Base-by-base conservation (phyloP, 2,888 invertebrate species). In the Hypercompe scribonia region DNA sequence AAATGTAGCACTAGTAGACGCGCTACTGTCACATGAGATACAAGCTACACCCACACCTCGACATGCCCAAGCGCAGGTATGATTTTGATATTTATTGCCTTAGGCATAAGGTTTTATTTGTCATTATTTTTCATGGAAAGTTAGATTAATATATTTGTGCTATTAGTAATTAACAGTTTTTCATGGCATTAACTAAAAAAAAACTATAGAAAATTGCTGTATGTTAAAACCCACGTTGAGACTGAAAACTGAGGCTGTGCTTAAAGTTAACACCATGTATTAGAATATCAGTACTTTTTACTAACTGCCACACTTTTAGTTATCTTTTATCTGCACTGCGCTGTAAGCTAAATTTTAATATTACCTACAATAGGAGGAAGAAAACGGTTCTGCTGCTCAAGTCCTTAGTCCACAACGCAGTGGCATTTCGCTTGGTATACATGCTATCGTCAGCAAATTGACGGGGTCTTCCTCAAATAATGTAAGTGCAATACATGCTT, bases 341-440 rank as follows among this genome's bases (percentile, higher is more conserved):
- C 70, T 50, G 34, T 46, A 36, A 33, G 74, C 70, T 54, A 58
- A 70, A 36, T 31, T 46, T 11, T 65, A n/a, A 42, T n/a, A 65
- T 39, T 46, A 18, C 50, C 42, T 65, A 34, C 11, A 54, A 33
- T 71, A 84, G 71, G 77, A 74, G 13, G 81, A 70, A 33, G 81
- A 83, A 4, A 33, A 70, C 3, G 68, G 72, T 21, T 71, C 71
- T 0, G 34, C 78, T 2, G 72, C 78, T 42, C 85, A 83, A 64
- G 86, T 88, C 58, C 80, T 95, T 36, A 96, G 96, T 83, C 97
- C 97, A 3, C 81, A 97, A 96, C 97, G 97, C 67, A 96, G 97
- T 80, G 96, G 98, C 78, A 98, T 99, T 82, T 98, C 98, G 0
- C 97, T 97, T 86, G 98, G 98, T 0, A 98, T 99, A 78, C 98